Evolutionary conservation across 2,888 invertebrate genomes (phyloP).

Genomic region (Neocrepidodera transversa): DNA sequence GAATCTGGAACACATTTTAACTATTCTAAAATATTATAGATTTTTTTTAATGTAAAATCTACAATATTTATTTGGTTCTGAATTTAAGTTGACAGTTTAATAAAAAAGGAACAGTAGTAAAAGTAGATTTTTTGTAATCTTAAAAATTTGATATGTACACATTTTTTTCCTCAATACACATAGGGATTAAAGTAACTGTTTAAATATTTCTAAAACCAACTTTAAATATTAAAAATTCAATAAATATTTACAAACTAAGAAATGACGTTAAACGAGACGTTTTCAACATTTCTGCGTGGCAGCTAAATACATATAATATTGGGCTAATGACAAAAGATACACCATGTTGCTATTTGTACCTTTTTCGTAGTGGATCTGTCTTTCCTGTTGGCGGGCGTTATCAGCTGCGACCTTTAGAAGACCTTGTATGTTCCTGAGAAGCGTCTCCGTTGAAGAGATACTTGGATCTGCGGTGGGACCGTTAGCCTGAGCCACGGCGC

Average conservation of each 20-base stretch:
- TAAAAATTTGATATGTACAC: too few relatives aligned
- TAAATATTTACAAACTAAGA: constrained; percentile 36
- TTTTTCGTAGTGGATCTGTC: constrained; percentile 96
- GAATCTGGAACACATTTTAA: too few relatives aligned
- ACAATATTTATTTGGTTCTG: too few relatives aligned
- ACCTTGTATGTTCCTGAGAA: constrained; percentile 94
- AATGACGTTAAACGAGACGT: constrained; percentile 22
- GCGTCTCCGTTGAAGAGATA: constrained; percentile 88
- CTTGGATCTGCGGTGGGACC: constrained; percentile 65
- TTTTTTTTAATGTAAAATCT: too few relatives aligned
- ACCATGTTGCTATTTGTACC: constrained; percentile 72
- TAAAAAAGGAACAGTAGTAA: too few relatives aligned
- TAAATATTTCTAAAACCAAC: constrained; percentile 12
- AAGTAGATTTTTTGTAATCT: too few relatives aligned
- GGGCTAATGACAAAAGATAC: constrained; percentile 60
- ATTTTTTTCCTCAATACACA: too few relatives aligned
- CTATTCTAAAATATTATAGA: too few relatives aligned
- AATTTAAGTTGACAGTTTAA: too few relatives aligned
- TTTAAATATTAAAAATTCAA: constrained; percentile 23
- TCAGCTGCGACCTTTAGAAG: constrained; percentile 96
- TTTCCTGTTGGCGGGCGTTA: constrained; percentile 94
- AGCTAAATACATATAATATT: constrained; percentile 62
- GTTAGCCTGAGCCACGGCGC: constrained; percentile 67
- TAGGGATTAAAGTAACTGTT: too few relatives aligned
- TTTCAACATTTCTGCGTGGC: constrained; percentile 60